Evolutionary conservation across 2,113 vertebrate species (phyloP), one percentile per base, ranked within the genome.

Genomic region (Oreochromis aureus): DNA sequence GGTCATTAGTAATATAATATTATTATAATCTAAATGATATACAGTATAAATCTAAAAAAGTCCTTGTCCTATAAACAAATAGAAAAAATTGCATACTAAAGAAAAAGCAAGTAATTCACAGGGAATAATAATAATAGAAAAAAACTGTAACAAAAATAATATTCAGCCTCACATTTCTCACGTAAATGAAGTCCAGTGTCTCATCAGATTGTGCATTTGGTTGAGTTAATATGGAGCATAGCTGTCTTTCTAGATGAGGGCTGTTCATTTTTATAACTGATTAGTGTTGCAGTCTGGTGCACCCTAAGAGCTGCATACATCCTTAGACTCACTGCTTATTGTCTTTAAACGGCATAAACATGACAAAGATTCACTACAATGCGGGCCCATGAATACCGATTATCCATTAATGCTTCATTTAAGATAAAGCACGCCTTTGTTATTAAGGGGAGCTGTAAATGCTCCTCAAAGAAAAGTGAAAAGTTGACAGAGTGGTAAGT

Each of bases 401-500:
- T 48, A 69, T 13, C 27, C 18, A 85, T 89, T 66, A 80, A 81
- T 61, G 61, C 87, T 19, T 87, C 27, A 41, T 78, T 51, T 73
- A 80, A 80, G 39, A 83, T 66, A 15, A 87, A 80, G 54, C 11
- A 30, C 1, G 2, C 9, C 27, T 83, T 48, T 41, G 55, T 55
- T 56, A 22, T 63, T 39, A 84, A 66, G 16, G 16, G 18, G 7
- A 63, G 13, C 22, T 18, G 22, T 61, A 71, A 86, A 84, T 69
- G 36, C 27, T 76, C 81, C 73, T 69, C 24, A 69, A 22, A 76
- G 10, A 39, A 63, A 83, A 55, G 46, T 30, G 44, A 30, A 41
- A 41, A 12, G 44, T 71, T 84, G 53, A 87, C 79, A 66, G 79
- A 87, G 91, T 73, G 85, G 10, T 69, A 34, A 86, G 87, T 90